Percentiles rank a stretch among this genome's conserved stretches.
These are phyloP conservation scores for Epirrhoe tristata DNA, from an alignment of 2,888 invertebrate genomes.

Conservation along the genomic window DNA sequence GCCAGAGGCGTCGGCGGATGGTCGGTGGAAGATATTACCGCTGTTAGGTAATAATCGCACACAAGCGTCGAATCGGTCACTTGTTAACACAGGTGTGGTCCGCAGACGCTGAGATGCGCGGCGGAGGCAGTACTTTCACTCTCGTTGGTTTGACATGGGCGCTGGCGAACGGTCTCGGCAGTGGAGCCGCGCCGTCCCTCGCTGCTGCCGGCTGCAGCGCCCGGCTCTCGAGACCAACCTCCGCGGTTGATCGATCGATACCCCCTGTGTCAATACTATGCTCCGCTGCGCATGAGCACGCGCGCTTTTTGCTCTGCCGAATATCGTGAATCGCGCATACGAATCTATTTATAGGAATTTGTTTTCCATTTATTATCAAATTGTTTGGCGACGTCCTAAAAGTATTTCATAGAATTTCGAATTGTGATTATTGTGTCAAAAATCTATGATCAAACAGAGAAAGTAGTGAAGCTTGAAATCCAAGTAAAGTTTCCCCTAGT, in stretches of 20 bases:
- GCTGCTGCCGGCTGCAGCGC: constrained; percentile 65
- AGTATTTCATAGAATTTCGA: constrained; percentile 27
- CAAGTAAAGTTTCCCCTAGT: constrained; percentile 56
- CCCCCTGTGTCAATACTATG: constrained; percentile 67
- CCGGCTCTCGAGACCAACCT: constrained; percentile 32
- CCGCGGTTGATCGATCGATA: constrained; percentile 56
- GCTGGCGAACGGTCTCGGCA: constrained; percentile 51
- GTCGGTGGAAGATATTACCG: constrained; percentile 52
- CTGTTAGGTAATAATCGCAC: constrained; percentile 55
- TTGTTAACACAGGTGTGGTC: constrained; percentile 69
- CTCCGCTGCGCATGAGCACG: constrained; percentile 66
- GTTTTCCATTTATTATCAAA: constrained; percentile 36
- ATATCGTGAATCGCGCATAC: constrained; percentile 69
- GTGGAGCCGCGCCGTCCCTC: constrained; percentile 76
- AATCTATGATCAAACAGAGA: constrained; percentile 60
- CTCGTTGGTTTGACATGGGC: constrained; percentile 65
- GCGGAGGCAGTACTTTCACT: constrained; percentile 81
- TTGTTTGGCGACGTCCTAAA: constrained; percentile 13
- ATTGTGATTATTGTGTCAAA: constrained; percentile 51
- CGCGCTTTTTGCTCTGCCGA: constrained; percentile 65
- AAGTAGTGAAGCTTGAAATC: constrained; percentile 62
- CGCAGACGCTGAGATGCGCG: constrained; percentile 65
- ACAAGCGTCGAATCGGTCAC: constrained; percentile 58
- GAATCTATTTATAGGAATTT: constrained; percentile 62
- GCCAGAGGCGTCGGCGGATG: constrained; percentile 19